Conservation (phyloP, 2,888 invertebrate genomes). For the Catocala sponsa region DNA sequence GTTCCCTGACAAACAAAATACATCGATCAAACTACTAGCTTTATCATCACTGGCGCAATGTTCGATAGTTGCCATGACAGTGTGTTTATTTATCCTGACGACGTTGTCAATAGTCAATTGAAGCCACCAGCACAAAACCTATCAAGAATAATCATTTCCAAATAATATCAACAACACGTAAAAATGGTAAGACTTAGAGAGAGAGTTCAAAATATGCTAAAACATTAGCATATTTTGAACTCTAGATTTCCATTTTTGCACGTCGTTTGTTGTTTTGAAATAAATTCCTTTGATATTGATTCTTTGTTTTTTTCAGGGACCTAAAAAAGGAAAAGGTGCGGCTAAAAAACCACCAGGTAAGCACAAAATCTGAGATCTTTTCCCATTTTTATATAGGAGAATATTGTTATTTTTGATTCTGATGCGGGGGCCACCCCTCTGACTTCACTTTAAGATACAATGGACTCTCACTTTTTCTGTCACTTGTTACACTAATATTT, state of each 20-base stretch:
- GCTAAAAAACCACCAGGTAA: conserved; percentile 78
- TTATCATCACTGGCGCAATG: not conserved
- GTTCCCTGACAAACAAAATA: not conserved
- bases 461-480: too few relatives aligned
- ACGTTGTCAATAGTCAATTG: conserved; percentile 23
- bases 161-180: not conserved
- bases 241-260: not conserved
- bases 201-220: too few relatives aligned
- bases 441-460: too few relatives aligned
- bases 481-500: too few relatives aligned
- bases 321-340: conserved; percentile 77
- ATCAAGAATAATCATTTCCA: not conserved
- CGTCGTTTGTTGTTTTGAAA: not conserved
- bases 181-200: conserved; percentile 36
- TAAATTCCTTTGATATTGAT: not conserved
- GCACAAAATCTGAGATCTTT: not conserved
- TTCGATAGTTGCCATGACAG: conserved; percentile 47
- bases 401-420: too few relatives aligned
- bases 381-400: too few relatives aligned
- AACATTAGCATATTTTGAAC: too few relatives aligned
- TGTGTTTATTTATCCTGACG: conserved; percentile 41
- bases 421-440: too few relatives aligned
- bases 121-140: not conserved
- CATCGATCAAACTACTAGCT: conserved; percentile 7
- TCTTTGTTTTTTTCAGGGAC: conserved; percentile 67